Evolutionary conservation across 2,888 invertebrate genomes (phyloP), one percentile per base, ranked within the genome.

Genomic region (Erebia epiphron): DNA sequence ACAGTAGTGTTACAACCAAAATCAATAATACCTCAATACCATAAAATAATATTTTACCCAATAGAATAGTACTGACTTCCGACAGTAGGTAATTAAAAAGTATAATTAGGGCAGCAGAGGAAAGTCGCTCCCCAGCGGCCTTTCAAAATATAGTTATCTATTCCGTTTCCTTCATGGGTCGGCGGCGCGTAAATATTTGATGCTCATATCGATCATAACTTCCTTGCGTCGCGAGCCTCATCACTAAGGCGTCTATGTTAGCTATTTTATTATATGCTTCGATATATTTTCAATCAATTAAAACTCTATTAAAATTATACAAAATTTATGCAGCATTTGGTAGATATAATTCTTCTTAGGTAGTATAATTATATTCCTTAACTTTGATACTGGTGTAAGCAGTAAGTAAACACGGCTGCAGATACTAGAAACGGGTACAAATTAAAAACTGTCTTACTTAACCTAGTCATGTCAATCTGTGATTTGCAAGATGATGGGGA

Each of bases 161-260:
- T 89, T 88, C 81, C 83, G 84, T 85, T 90, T 87, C 87, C 86
- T 87, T 82, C 83, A 35, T 80, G 83, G 86, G 86, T 81, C 84
- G 86, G 81, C 81, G 80, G 80, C 79, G 82, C 83, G 82, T 92
- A 86, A 92, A 92, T 92, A 92, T 92, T 92, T 92, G 86, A 92
- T 92, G 90, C 75, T 83, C 78, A 86, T 90, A 92, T 92, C 91
- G 92, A 92, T 92, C 89, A 92, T 92, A 89, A 90, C 86, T 90
- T 88, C 88, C 90, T 89, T 86, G 86, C 82, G 80, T 82, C 79
- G 80, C 76, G 79, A 77, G 73, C 67, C 65, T 26, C 67, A 73
- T 67, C 56, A 65, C 54, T 16, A 61, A 54, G 67, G 49, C 60
- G 43, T 66, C 18, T 26, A 26, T 41, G 35, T 9, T 10, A 54